Percentiles rank a stretch among this genome's conserved stretches.
Conservation (phyloP, 2,113 vertebrate genomes). For the Climacteris rufus region DNA sequence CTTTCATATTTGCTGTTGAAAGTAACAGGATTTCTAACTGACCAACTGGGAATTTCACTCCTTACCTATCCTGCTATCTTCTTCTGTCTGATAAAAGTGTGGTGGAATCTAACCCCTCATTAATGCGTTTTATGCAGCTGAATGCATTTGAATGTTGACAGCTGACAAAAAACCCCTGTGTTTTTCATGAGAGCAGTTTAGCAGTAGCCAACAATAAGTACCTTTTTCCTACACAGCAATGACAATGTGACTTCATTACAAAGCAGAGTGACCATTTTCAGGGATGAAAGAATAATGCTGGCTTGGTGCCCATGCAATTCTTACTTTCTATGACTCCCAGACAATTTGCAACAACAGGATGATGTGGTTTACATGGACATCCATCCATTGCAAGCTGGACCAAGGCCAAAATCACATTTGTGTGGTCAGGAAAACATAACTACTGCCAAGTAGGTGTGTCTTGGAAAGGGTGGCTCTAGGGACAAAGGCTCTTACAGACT, state of each 20-base stretch:
- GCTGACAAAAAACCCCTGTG: not conserved
- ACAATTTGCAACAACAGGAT: not conserved
- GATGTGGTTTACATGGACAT: not conserved
- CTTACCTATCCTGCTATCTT: not conserved
- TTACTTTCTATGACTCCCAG: not conserved
- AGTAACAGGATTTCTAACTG: not conserved
- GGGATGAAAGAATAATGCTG: not conserved
- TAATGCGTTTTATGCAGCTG: not conserved
- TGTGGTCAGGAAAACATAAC: not conserved
- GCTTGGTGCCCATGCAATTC: not conserved
- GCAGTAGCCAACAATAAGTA: not conserved
- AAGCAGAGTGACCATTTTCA: not conserved
- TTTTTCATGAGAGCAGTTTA: not conserved
- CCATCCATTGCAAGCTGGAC: not conserved
- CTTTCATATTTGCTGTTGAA: not conserved
- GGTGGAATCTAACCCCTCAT: not conserved
- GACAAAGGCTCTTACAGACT: not conserved
- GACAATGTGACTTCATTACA: not conserved
- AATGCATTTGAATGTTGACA: not conserved
- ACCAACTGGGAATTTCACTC: not conserved
- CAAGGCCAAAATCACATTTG: not conserved
- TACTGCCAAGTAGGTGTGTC: not conserved
- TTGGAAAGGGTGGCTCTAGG: not conserved
- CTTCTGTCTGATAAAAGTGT: not conserved
- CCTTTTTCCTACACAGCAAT: not conserved